Evolutionary conservation across 2,797 vertebrate genomes (phyloP), one percentile per base, ranked within the genome.

Genomic region (Oryzias sinensis): DNA sequence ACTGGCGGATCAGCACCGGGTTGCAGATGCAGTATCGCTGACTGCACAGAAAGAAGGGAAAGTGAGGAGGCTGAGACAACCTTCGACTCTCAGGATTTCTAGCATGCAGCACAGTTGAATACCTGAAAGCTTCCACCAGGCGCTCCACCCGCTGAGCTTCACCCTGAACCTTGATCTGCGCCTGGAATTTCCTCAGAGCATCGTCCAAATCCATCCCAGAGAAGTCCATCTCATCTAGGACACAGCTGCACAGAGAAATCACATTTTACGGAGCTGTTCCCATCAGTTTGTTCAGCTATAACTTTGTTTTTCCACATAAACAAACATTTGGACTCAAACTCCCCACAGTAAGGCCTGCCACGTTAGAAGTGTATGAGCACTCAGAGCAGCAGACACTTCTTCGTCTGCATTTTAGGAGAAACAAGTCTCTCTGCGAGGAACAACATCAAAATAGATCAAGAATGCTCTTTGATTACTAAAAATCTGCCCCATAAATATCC

Each of bases 211-310:
- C 96, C 96, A 98, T 98, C 69, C 92, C 94, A 0, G 95, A 96
- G 82, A 98, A 97, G 49, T 98, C 96, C 96, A 98, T 97, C 90
- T 97, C 96, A 37, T 98, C 96, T 62, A 97, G 93, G 53, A 97
- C 95, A 56, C 95, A 97, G 76, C 95, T 97, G 44, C 57, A 55
- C 33, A 58, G 18, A 49, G 6, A 53, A 6, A 56, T 27, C 2
- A 47, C 14, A 41, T 16, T 24, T 44, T 16, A 25, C 33, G 4
- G 33, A 11, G 33, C 9, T 37, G 8, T 11, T 37, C 9, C 11
- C 9, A 37, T 37, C 33, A 37, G 33, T 37, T 37, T 37, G 33
- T 11, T 37, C 9, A 13, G 33, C 33, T 11, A 9, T 9, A 37
- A 37, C 9, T 9, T 11, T 37, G 33, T 27, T 27, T 27, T 27